Conservation (phyloP, 2,797 vertebrate species). For the Gila robusta region DNA sequence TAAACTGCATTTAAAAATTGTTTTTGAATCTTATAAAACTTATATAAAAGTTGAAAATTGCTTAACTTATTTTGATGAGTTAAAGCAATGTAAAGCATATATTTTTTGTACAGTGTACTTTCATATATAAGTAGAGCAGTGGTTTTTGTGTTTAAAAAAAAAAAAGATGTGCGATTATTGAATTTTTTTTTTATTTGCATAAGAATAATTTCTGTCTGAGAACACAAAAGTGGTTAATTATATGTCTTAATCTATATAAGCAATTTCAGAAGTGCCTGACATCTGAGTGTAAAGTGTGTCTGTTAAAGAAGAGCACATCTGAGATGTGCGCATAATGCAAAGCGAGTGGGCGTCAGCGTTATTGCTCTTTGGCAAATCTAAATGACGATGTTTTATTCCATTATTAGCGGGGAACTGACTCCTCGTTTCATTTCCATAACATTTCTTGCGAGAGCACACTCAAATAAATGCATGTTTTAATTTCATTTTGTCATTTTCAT, state of each 20-base stretch:
- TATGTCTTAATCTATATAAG: slow-evolving; percentile 48
- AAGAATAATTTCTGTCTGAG: slow-evolving; percentile 12
- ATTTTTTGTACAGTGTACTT: no score
- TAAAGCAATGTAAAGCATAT: no score
- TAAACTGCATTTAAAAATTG: no score
- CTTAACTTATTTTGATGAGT: no score
- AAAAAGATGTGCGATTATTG: background rate
- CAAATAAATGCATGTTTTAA: slow-evolving; percentile 82
- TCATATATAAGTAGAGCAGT: slow-evolving; percentile 9
- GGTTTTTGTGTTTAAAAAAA: slow-evolving; percentile 14
- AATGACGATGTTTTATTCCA: slow-evolving; percentile 89
- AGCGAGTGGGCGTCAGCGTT: slow-evolving; percentile 82
- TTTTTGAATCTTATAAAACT: no score
- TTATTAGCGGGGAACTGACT: slow-evolving; percentile 74
- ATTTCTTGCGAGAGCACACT: slow-evolving; percentile 70
- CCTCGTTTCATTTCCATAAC: slow-evolving; percentile 77
- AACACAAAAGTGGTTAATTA: slow-evolving; percentile 45
- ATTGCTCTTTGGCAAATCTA: slow-evolving; percentile 87
- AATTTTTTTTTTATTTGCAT: slow-evolving; percentile 2
- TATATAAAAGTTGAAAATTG: no score
- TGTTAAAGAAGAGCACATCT: slow-evolving; percentile 49
- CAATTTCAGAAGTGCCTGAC: slow-evolving; percentile 42
- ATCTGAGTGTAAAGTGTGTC: slow-evolving; percentile 56
- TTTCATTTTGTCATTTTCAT: slow-evolving; percentile 85
- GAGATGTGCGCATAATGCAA: slow-evolving; percentile 70